phyloP scores from a whole-genome alignment of 30 jellyfish, hydroid and myxozoan species.

The Kudoa iwatai region DNA sequence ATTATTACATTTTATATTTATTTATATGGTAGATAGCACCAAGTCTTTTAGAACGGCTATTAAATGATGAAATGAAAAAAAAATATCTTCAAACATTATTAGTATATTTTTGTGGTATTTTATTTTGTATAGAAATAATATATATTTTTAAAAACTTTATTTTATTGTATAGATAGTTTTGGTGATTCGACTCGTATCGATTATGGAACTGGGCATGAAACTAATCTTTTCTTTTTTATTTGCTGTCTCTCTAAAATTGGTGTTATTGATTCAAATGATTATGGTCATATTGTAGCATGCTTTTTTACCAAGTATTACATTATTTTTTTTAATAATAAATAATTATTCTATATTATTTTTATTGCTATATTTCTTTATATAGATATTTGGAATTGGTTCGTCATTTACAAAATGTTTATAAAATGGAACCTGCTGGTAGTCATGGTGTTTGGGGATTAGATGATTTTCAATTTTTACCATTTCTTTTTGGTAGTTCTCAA shows the following conservation, averaged over 20 bases:
- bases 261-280: slow-evolving; percentile 15
- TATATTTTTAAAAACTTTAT: too few species aligned
- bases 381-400: slow-evolving; percentile 40
- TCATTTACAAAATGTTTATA: slow-evolving; percentile 16
- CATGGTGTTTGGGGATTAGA: slow-evolving; percentile 99
- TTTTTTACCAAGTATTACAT: too few species aligned
- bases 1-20: too few species aligned
- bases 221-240: slow-evolving; percentile 25
- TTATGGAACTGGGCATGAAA: slow-evolving; percentile 91
- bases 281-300: slow-evolving; percentile 22
- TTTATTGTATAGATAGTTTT: slow-evolving; percentile 35
- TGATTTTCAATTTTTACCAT: slow-evolving; percentile 75
- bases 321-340: too few species aligned
- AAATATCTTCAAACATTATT: too few species aligned
- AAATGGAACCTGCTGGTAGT: slow-evolving; percentile 99
- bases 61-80: too few species aligned
- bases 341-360: too few species aligned
- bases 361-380: too few species aligned
- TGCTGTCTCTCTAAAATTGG: slow-evolving; percentile 42
- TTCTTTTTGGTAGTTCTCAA: slow-evolving; percentile 78
- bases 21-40: too few species aligned
- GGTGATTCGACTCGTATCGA: slow-evolving; percentile 67
- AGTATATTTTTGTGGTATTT: too few species aligned
- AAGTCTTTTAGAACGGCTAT: too few species aligned
- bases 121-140: too few species aligned